A percentile compares a stretch with the other conserved stretches of the same genome.
phyloP scores from a whole-genome alignment of 2,797 vertebrate genomes.

The Masticophis lateralis region DNA sequence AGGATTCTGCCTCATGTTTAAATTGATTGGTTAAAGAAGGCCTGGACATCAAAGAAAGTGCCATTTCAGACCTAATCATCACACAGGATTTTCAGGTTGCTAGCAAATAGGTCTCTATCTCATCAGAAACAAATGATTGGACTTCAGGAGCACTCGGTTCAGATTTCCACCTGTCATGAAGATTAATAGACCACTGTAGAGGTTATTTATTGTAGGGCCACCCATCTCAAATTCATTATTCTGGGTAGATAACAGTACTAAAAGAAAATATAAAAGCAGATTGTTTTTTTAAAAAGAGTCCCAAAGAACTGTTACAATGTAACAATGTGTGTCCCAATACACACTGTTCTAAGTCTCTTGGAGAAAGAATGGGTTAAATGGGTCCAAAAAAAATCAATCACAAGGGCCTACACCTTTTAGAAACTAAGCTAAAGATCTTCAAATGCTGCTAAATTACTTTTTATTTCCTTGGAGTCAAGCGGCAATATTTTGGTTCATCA shows the following conservation, averaged over 20 bases:
- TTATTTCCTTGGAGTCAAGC: background rate
- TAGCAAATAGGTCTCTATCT: background rate
- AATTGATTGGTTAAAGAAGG: background rate
- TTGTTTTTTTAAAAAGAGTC: background rate
- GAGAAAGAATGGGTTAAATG: background rate
- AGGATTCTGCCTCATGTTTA: background rate
- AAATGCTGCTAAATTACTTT: background rate
- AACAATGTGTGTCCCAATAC: no score
- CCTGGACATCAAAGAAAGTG: background rate
- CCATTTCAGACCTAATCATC: background rate
- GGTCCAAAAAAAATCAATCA: background rate
- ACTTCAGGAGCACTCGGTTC: background rate
- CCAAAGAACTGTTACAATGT: background rate
- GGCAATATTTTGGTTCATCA: background rate
- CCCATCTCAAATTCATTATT: background rate
- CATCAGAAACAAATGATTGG: background rate
- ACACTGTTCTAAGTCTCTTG: background rate
- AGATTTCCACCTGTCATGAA: background rate
- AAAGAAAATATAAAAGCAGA: background rate
- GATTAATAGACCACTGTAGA: background rate
- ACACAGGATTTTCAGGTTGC: background rate
- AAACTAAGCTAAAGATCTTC: background rate
- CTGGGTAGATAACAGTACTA: background rate
- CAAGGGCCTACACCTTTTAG: background rate
- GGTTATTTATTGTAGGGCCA: background rate